Evolutionary conservation across 2,888 invertebrate species (phyloP), one percentile per base, ranked within the genome.

Genomic region (Erannis defoliaria): DNA sequence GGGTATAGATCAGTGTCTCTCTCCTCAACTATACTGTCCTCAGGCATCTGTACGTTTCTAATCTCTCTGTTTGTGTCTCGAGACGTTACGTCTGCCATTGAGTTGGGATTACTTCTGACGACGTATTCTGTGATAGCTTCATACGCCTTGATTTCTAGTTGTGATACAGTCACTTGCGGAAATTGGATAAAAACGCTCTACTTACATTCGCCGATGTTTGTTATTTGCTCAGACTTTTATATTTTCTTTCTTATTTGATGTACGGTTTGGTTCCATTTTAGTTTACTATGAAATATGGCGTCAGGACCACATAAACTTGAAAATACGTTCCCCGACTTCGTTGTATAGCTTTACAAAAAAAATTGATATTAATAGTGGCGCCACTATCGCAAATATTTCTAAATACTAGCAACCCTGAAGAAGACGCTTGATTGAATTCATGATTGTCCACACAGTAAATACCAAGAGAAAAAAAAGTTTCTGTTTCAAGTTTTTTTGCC

Each of bases 91-190:
- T 50, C 40, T 43, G 18, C 16, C 48, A 18, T 9, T 5, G 35
- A 54, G 55, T 51, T 43, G 18, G 38, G 49, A 60, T 60, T 54
- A 54, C 48, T 49, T 37, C 33, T 18, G 53, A 40, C 23, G 33
- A 23, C 29, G 48, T 60, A 19, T 14, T 45, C 37, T 21, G 35
- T 26, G 53, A 43, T 38, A 9, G 19, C n/a, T 4, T 16, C 48
- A 26, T 37, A 46, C 46, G 53, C n/a, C 29, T 60, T 50, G 49
- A 54, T 53, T 46, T 38, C 51, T 46, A 50, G 50, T 57, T 40
- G 26, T 14, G 48, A 42, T 49, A 38, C 26, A 40, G 40, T 26
- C 54, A 49, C 16, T 53, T 33, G 23, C 23, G 54, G 23, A 54
- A 60, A 54, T 54, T 40, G 26, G 37, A 48, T 38, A 12, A 35